These are phyloP conservation scores for Lasioglossum malachurum DNA, from an alignment of 2,888 invertebrate genomes.

Conservation along the genomic window DNA sequence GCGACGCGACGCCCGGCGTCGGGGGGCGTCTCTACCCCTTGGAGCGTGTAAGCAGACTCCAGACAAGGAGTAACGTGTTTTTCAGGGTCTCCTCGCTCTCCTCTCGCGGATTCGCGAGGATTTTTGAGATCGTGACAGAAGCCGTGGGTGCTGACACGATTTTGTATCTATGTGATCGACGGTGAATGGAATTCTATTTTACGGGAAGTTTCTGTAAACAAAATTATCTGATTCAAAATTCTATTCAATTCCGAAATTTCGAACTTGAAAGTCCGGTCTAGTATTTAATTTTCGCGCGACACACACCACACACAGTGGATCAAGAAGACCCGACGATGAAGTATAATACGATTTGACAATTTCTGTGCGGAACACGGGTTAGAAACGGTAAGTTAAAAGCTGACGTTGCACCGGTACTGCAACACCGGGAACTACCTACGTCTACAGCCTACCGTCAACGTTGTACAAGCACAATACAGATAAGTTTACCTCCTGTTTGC, in stretches of 20 bases:
- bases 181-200: neutral
- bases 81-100: neutral
- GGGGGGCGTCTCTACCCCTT: neutral
- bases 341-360: neutral
- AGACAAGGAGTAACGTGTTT: constrained; percentile 11
- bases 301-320: neutral
- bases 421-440: neutral
- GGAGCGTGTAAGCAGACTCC: neutral
- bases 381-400: neutral
- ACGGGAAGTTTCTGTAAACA: neutral
- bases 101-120: neutral
- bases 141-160: neutral
- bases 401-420: neutral
- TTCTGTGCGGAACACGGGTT: neutral
- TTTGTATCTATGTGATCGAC: neutral
- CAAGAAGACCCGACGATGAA: neutral
- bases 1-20: neutral
- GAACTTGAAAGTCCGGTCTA: neutral
- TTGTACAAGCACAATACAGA: neutral
- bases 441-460: neutral
- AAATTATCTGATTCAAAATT: neutral
- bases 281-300: neutral
- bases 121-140: neutral
- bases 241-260: neutral
- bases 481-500: constrained; percentile 5